Evolutionary conservation across 2,888 invertebrate genomes (phyloP), one percentile per base, ranked within the genome.

Genomic region (Emmelina monodactyla): DNA sequence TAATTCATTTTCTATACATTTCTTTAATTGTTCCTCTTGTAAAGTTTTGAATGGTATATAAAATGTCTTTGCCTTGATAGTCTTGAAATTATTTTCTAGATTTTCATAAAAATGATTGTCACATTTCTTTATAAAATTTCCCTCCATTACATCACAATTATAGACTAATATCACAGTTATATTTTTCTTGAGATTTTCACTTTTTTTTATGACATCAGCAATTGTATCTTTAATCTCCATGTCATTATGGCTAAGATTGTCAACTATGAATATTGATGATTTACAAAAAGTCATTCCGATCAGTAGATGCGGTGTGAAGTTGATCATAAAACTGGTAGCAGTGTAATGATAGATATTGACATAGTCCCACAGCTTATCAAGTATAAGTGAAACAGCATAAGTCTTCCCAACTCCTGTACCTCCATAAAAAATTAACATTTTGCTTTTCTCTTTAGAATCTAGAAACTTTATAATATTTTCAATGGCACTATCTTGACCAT

Each of bases 381-480:
- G 43, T 37, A 76, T 47, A 19, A 70, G 34, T 28, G 71, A 67
- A n/a, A 60, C 49, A 14, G 65, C 51, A 38, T 56, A 67, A 28
- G 80, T 72, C 44, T 80, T 80, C 1, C 79, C 80, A 2, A 76
- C 76, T 33, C 80, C 80, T 22, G 78, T 79, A 2, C 76, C 65
- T 34, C 80, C 80, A 56, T 64, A 69, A 9, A 79, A 49, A 40
- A 72, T 51, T 32, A 79, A 35, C 11, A 79, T 50, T 54, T 71
- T 76, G 37, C 49, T 59, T 6, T 37, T 49, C 7, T 45, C 51
- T 39, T 59, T 41, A 16, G 36, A 22, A 31, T 52, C 47, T n/a
- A 79, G 45, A 12, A 62, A 50, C 14, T 55, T 42, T 22, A 68
- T 40, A 34, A 79, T 47, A 19, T 44, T 43, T 38, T 55, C 46